These are phyloP conservation scores for Thereva unica DNA, from an alignment of 2,888 invertebrate species.

Conservation along the genomic window DNA sequence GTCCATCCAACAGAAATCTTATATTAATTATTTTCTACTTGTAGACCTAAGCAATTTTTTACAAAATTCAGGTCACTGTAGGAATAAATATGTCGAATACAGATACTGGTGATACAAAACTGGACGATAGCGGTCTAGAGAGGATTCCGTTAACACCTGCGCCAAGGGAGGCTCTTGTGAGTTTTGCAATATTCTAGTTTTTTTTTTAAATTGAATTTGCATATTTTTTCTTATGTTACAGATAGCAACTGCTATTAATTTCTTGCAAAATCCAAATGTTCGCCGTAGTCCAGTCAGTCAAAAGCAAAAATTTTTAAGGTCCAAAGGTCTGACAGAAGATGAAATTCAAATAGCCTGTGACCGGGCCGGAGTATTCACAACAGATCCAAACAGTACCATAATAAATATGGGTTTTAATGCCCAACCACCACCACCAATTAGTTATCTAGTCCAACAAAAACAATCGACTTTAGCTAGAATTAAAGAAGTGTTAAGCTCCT, in stretches of 20 bases:
- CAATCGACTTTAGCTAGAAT: slow-evolving; percentile 61
- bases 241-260: slow-evolving; percentile 84
- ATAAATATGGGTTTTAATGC: slow-evolving; percentile 53
- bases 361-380: slow-evolving; percentile 61
- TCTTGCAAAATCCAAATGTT: slow-evolving; percentile 85
- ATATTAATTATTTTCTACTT: neutral
- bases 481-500: slow-evolving; percentile 71
- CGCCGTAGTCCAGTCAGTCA: slow-evolving; percentile 74
- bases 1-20: neutral
- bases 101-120: slow-evolving; percentile 54
- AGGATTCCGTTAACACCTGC: slow-evolving; percentile 23
- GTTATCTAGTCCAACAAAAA: slow-evolving; percentile 44
- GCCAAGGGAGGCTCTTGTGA: slow-evolving; percentile 55
- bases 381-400: slow-evolving; percentile 53
- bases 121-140: slow-evolving; percentile 38
- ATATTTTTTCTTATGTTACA: slow-evolving; percentile 55
- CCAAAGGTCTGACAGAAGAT: slow-evolving; percentile 75
- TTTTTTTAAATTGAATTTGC: neutral
- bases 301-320: slow-evolving; percentile 76
- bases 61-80: slow-evolving; percentile 55
- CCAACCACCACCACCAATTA: slow-evolving; percentile 36
- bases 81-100: slow-evolving; percentile 55
- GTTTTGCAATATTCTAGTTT: slow-evolving; percentile 11
- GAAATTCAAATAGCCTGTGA: slow-evolving; percentile 78
- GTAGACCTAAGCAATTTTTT: neutral